A percentile compares a stretch with the other conserved stretches of the same genome.
These are phyloP conservation scores for Sarcophilus harrisii DNA, from an alignment of 2,797 vertebrate species.

Conservation along the genomic window DNA sequence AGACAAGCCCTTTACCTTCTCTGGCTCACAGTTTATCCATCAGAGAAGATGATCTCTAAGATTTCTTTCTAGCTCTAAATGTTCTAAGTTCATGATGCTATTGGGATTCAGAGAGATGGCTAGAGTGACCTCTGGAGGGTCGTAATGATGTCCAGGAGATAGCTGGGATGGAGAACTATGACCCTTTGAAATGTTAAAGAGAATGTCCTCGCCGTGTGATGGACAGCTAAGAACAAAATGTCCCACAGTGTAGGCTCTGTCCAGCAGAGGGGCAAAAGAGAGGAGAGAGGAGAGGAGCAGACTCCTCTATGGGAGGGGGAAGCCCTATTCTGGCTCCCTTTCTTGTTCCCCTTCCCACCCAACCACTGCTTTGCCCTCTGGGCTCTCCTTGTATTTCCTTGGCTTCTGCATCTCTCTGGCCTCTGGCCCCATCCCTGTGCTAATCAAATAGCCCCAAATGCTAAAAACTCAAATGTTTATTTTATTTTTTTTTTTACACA, in stretches of 20 bases:
- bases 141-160: background rate
- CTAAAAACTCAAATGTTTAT: slow-evolving; percentile 79
- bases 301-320: background rate
- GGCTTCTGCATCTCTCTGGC: slow-evolving; percentile 42
- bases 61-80: background rate
- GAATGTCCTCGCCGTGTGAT: background rate
- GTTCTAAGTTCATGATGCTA: background rate
- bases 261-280: background rate
- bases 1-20: background rate
- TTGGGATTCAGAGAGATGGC: background rate
- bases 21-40: background rate
- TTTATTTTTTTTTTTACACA: slow-evolving; percentile 84
- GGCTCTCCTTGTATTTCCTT: background rate
- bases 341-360: background rate
- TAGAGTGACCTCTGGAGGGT: slow-evolving; percentile 20
- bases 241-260: background rate
- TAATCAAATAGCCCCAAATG: slow-evolving; percentile 80
- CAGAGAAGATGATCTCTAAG: background rate
- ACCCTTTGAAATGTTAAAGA: background rate
- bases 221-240: background rate
- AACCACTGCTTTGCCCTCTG: background rate
- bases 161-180: slow-evolving; percentile 4
- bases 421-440: slow-evolving; percentile 65
- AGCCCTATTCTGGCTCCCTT: background rate
- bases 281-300: background rate